These are phyloP conservation scores for Anastatus disparis DNA, from an alignment of 1,140 invertebrate species.

Conservation along the genomic window DNA sequence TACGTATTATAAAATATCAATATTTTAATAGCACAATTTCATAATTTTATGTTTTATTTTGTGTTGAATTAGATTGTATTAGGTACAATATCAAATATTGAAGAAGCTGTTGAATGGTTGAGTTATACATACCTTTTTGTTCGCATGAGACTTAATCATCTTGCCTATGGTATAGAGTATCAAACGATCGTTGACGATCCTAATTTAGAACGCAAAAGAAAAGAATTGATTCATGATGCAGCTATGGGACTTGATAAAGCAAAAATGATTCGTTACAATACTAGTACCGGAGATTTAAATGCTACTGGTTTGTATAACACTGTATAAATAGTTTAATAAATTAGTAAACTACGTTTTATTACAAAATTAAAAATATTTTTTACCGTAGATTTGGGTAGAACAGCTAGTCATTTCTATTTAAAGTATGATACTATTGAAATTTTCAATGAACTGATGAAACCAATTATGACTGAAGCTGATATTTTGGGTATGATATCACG, in stretches of 20 bases:
- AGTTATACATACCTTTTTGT: slow-evolving; percentile 97
- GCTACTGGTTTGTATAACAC: slow-evolving; percentile 77
- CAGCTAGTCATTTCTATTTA: slow-evolving; percentile 97
- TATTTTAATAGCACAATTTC: neutral
- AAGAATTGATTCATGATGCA: slow-evolving; percentile 81
- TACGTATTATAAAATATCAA: slow-evolving; percentile 57
- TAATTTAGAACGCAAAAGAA: slow-evolving; percentile 76
- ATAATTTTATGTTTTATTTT: slow-evolving; percentile 1
- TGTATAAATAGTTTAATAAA: neutral
- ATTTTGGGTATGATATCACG: slow-evolving; percentile 90
- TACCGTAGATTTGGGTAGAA: slow-evolving; percentile 87
- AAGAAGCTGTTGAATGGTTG: slow-evolving; percentile 97
- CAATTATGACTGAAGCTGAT: slow-evolving; percentile 87
- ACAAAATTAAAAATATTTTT: slow-evolving; percentile 41
- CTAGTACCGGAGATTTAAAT: slow-evolving; percentile 83
- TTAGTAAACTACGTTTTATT: neutral
- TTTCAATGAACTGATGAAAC: slow-evolving; percentile 83
- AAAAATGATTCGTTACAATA: slow-evolving; percentile 93
- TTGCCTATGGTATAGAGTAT: slow-evolving; percentile 87
- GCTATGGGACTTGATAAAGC: slow-evolving; percentile 91
- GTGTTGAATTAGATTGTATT: slow-evolving; percentile 77
- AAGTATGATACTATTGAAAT: slow-evolving; percentile 96
- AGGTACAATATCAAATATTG: slow-evolving; percentile 94
- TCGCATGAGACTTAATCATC: slow-evolving; percentile 92
- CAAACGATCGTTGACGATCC: slow-evolving; percentile 80